phyloP scores from a whole-genome alignment of 2,888 invertebrate species.

The Ichneumoninae sp. region DNA sequence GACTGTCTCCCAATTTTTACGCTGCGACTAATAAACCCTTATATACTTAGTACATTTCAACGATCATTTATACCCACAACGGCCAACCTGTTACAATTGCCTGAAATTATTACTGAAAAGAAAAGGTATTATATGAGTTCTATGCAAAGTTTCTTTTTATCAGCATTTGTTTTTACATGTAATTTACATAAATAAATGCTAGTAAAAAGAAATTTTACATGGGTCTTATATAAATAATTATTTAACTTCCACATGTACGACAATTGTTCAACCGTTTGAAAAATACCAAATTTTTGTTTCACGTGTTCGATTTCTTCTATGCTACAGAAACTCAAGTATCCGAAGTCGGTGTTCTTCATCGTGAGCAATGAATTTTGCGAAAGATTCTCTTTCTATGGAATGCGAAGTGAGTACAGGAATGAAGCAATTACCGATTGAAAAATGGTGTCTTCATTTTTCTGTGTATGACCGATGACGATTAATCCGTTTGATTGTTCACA shows the following conservation, averaged over 20 bases:
- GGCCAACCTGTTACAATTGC: too few relatives aligned
- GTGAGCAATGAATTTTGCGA: constrained; percentile 99
- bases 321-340: constrained; percentile 90
- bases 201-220: too few relatives aligned
- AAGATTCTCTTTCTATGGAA: constrained; percentile 98
- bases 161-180: too few relatives aligned
- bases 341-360: constrained; percentile 96
- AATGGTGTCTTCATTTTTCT: neutral
- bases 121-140: too few relatives aligned
- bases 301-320: neutral
- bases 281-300: neutral
- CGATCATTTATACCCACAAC: too few relatives aligned
- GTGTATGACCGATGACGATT: neutral
- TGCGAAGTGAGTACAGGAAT: constrained; percentile 91
- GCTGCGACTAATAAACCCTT: too few relatives aligned
- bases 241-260: neutral
- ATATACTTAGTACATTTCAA: too few relatives aligned
- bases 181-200: too few relatives aligned
- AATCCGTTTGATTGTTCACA: constrained; percentile 84
- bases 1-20: too few relatives aligned
- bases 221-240: neutral
- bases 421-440: constrained; percentile 31
- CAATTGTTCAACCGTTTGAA: neutral
- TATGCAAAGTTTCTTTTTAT: too few relatives aligned
- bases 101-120: too few relatives aligned